A percentile compares a stretch with the other conserved stretches of the same genome.
Evolutionary conservation across 2,797 vertebrate species (phyloP).

Genomic region (Lates japonicus): DNA sequence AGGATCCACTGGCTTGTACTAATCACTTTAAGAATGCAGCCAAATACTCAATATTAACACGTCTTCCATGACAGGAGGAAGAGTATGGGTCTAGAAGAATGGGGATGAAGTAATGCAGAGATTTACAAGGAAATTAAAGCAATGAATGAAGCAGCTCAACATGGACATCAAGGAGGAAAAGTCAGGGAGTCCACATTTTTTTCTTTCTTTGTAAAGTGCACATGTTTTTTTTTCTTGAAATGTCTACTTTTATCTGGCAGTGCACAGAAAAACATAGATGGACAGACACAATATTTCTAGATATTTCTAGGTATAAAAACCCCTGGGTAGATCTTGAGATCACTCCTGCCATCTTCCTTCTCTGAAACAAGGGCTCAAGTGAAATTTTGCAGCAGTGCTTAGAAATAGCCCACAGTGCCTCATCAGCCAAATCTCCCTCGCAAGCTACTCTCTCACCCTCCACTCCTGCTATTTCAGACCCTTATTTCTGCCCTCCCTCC

Average conservation of each 20-base stretch:
- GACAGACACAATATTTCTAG: slow-evolving; percentile 51
- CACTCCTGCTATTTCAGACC: slow-evolving; percentile 78
- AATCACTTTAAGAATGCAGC: slow-evolving; percentile 82
- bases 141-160: slow-evolving; percentile 68
- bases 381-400: slow-evolving; percentile 70
- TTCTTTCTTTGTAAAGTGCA: slow-evolving; percentile 49
- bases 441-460: slow-evolving; percentile 73
- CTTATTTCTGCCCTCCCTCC: slow-evolving; percentile 67
- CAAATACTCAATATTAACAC: slow-evolving; percentile 85
- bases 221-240: slow-evolving; percentile 50
- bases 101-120: slow-evolving; percentile 70
- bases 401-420: slow-evolving; percentile 67
- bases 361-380: slow-evolving; percentile 72
- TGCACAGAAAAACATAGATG: slow-evolving; percentile 58
- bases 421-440: too few species aligned
- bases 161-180: slow-evolving; percentile 37
- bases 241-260: slow-evolving; percentile 53
- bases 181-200: slow-evolving; percentile 22
- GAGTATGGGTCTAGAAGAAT: slow-evolving; percentile 35
- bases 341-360: slow-evolving; percentile 51
- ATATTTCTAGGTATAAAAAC: slow-evolving; percentile 50
- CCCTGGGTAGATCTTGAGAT: slow-evolving; percentile 50
- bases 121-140: slow-evolving; percentile 77
- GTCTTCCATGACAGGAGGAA: slow-evolving; percentile 78
- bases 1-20: slow-evolving; percentile 76